These are phyloP conservation scores for Asteroscopus sphinx DNA, from an alignment of 2,888 invertebrate species.

Conservation along the genomic window DNA sequence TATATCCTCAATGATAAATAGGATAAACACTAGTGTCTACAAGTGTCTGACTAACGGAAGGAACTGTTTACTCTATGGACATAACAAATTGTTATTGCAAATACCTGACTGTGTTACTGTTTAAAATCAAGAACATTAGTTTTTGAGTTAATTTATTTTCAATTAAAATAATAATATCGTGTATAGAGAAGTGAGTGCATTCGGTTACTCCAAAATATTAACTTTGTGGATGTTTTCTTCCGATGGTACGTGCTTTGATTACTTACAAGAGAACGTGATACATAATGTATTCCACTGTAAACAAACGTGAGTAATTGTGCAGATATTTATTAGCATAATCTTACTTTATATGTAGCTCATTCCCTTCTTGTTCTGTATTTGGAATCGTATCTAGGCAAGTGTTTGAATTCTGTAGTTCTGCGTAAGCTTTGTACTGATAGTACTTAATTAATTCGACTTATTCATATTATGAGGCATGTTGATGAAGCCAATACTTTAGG, in stretches of 20 bases:
- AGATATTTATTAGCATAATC: constrained; percentile 66
- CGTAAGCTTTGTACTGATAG: constrained; percentile 19
- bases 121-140: constrained; percentile 33
- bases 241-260: constrained; percentile 64
- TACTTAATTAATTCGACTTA: constrained; percentile 30
- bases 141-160: constrained; percentile 23
- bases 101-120: constrained; percentile 29
- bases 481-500: not conserved
- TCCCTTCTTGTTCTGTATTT: constrained; percentile 65
- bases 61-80: constrained; percentile 44
- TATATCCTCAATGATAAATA: constrained; percentile 33
- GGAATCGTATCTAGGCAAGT: constrained; percentile 56
- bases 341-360: constrained; percentile 65
- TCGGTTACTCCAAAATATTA: constrained; percentile 51
- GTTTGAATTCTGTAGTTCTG: constrained; percentile 48
- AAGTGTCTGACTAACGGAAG: constrained; percentile 43
- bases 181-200: constrained; percentile 20
- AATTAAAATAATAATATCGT: constrained; percentile 28
- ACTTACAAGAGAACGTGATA: constrained; percentile 64
- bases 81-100: constrained; percentile 46
- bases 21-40: constrained; percentile 27
- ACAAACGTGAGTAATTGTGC: constrained; percentile 71
- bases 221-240: constrained; percentile 52
- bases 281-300: constrained; percentile 68
- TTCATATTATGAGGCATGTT: constrained; percentile 4